Conservation (phyloP, 2,888 invertebrate genomes). For the Nemapogon koenigi region DNA sequence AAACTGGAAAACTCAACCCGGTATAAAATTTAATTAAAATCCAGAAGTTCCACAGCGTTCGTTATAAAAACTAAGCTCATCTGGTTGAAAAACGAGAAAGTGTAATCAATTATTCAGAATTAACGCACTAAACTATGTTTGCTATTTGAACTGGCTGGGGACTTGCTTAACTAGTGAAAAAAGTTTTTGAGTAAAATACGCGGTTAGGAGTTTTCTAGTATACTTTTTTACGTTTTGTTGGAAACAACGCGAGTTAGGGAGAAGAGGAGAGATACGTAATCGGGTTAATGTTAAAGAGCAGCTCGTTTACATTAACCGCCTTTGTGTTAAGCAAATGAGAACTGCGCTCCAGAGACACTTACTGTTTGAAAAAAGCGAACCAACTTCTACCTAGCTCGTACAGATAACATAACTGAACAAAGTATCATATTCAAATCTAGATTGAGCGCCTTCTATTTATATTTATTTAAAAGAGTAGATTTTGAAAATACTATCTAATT, state of each 20-base stretch:
- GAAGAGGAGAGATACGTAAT: conserved; percentile 5
- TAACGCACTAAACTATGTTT: conserved; percentile 3
- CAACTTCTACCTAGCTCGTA: too few species aligned
- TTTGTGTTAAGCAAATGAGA: conserved; percentile 47
- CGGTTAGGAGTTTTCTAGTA: conserved; percentile 1
- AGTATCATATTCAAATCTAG: too few species aligned
- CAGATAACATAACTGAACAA: too few species aligned
- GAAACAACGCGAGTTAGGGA: conserved; percentile 4
- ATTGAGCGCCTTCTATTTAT: too few species aligned
- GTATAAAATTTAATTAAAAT: too few species aligned
- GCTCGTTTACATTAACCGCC: conserved; percentile 44
- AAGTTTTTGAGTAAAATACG: conserved; percentile 5
- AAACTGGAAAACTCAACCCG: too few species aligned
- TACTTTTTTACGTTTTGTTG: conserved; percentile 5
- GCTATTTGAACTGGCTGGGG: not conserved
- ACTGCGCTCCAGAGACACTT: conserved; percentile 32
- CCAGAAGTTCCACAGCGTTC: too few species aligned
- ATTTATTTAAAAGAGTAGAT: too few species aligned
- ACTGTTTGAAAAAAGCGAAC: conserved; percentile 7
- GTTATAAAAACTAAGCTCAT: too few species aligned
- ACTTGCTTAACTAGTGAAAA: conserved; percentile 1
- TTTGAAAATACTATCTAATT: too few species aligned
- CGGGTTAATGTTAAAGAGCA: conserved; percentile 38
- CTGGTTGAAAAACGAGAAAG: too few species aligned
- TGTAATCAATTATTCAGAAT: too few species aligned